Evolutionary conservation across 2,797 vertebrate genomes (phyloP), one percentile per base, ranked within the genome.

Genomic region (Mus spretus): DNA sequence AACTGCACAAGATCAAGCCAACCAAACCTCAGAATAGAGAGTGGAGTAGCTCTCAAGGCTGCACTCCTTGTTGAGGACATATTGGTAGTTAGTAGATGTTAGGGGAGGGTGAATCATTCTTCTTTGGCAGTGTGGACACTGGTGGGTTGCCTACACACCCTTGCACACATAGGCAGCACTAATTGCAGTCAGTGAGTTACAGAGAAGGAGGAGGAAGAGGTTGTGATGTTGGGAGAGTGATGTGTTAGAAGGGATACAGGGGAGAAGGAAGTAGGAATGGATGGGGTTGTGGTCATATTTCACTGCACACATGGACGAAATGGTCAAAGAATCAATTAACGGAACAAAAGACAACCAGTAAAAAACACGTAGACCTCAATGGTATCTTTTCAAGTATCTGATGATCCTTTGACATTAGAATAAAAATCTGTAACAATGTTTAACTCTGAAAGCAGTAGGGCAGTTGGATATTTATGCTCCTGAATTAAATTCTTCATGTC

Each of bases 401-500:
- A 94, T 95, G 14, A 26, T 34, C 74, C 85, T 98, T 97, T 97
- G 94, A 70, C 65, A 83, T 87, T 91, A 95, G 40, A 97, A 93
- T 94, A 96, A 97, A 83, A 19, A 65, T 57, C 91, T 97, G 85
- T 77, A 97, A 90, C 55, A 26, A 88, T 50, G 55, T 91, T 92
- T 96, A 96, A 97, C 96, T n/a, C 26, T 84, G 26, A 97, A 92
- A 94, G 37, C 50, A 85, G 85, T 31, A 89, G 96, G 91, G 37
- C 13, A 9, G 77, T 22, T 67, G 72, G 15, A 95, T 61, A 77
- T 65, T 95, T 93, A 92, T 91, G 91, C 5, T 74, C 8, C 61
- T 3, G 24, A 57, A 89, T 92, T 93, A 97, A 37, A 67, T 97
- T 96, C 92, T 93, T 67, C 94, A 79, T 70, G 78, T 77, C 57